Percentiles rank a stretch among this genome's conserved stretches.
Evolutionary conservation across 2,888 invertebrate genomes (phyloP).

Genomic region (Caradrina clavipalpis): DNA sequence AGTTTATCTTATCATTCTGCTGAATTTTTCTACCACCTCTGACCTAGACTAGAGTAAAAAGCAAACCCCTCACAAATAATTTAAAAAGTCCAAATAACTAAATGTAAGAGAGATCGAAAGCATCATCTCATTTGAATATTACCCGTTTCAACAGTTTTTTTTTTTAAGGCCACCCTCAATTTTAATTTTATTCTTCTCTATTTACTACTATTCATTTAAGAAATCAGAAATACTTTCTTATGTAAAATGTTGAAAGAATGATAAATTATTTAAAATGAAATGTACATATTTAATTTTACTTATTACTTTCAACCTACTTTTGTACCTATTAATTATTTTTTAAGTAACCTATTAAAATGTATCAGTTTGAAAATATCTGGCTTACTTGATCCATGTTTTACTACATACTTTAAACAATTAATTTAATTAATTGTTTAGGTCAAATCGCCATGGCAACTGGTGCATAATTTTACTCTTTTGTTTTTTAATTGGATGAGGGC

Average conservation of each 20-base stretch:
- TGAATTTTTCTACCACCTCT: background rate
- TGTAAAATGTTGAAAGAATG: background rate
- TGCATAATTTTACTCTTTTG: background rate
- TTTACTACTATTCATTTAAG: background rate
- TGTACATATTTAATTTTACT: background rate
- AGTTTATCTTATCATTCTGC: conserved; percentile 8
- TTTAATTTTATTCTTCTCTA: background rate
- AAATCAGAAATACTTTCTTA: background rate
- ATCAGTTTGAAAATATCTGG: background rate
- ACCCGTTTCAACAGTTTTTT: too few species aligned
- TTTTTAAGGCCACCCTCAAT: conserved; percentile 32
- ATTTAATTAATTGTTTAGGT: background rate
- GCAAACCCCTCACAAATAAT: too few species aligned
- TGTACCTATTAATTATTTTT: background rate
- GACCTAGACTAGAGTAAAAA: too few species aligned
- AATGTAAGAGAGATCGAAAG: background rate
- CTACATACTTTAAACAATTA: conserved; percentile 6
- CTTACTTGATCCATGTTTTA: background rate
- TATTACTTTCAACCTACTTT: background rate
- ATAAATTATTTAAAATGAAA: background rate
- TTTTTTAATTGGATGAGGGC: conserved; percentile 10
- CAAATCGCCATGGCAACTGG: background rate
- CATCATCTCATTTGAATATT: conserved; percentile 1
- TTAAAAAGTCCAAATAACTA: background rate
- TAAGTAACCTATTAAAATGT: background rate